Evolutionary conservation across 2,888 invertebrate species (phyloP), one percentile per base, ranked within the genome.

Genomic region (Pardosa pseudoannulata): DNA sequence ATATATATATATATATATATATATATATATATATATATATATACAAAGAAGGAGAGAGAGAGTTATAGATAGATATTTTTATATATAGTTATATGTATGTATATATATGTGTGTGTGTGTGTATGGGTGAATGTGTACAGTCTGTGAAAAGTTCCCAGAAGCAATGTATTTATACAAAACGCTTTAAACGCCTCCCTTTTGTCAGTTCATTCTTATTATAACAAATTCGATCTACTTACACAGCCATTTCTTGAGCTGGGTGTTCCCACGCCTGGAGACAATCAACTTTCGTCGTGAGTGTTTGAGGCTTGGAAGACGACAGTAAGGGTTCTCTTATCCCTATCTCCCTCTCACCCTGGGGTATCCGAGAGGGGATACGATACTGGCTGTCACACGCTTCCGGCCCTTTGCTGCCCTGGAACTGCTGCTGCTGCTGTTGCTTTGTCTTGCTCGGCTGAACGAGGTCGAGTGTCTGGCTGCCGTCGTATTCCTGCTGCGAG

Each of bases 251-350:
- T 62, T 85, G 83, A 27, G 73, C 83, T 1, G 78, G 73, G 39
- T 85, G 83, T 39, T 85, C 83, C 83, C 83, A 85, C 1, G 83
- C 83, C 28, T 85, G 83, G 23, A 85, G 39, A 46, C 83, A 85
- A 32, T 85, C 83, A 50, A 78, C 83, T 62, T 85, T 85, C 5
- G 78, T 67, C 9, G 72, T 56, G 16, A 83, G 64, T 19, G 67
- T 62, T 11, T 85, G 83, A 5, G 78, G 13, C 32, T 85, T 85
- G 32, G 78, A 36, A 9, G 76, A 72, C n/a, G 83, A 85, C 9
- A 85, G 62, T 28, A 85, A 31, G 6, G 83, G 83, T 31, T 85
- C 83, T 19, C 83, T 23, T 11, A 83, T 83, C 5, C 82, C 82
- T 7, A 83, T 76, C 36, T 76, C 72, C 27, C 83, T 64, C 41